phyloP scores from a whole-genome alignment of 2,113 vertebrate species.

The Astatotilapia flaviijosephi region DNA sequence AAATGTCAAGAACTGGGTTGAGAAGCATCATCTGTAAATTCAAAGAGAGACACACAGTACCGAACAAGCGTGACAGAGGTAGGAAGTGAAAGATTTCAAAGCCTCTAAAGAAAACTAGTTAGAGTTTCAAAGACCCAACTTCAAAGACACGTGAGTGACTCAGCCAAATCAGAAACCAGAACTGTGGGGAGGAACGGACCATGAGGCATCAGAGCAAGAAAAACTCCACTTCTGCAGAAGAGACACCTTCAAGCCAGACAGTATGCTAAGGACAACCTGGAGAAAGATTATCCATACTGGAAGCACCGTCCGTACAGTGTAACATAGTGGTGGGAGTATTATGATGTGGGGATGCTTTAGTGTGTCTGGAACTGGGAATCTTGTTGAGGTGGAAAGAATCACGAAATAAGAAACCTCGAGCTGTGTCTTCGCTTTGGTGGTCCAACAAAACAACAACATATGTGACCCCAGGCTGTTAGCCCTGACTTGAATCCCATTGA shows the following conservation, averaged over 20 bases:
- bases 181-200: neutral
- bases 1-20: neutral
- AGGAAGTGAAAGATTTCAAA: neutral
- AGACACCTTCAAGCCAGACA: neutral
- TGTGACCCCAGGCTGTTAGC: neutral
- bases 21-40: neutral
- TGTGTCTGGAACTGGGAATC: neutral
- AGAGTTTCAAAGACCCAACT: neutral
- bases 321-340: neutral
- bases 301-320: neutral
- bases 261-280: neutral
- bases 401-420: neutral
- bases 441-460: neutral
- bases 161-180: neutral
- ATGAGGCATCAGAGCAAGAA: neutral
- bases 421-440: neutral
- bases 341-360: neutral
- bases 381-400: neutral
- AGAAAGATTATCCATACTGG: neutral
- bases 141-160: neutral
- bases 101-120: neutral
- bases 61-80: neutral
- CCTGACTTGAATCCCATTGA: neutral
- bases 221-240: neutral
- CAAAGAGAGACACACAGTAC: neutral